Conservation (phyloP, 2,113 vertebrate genomes). For the Hemiprocne comata region DNA sequence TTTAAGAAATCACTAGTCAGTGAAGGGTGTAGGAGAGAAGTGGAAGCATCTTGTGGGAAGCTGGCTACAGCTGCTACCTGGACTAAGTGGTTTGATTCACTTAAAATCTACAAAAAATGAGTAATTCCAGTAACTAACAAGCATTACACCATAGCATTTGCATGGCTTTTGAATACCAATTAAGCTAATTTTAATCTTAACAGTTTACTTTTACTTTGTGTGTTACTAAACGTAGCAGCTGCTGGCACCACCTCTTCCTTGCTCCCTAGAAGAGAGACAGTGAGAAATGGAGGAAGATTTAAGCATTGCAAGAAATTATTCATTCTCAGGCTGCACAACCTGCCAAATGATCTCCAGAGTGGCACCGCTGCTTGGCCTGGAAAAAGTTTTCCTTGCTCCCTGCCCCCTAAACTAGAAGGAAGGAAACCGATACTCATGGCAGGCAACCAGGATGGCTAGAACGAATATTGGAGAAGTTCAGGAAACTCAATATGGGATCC, state of each 20-base stretch:
- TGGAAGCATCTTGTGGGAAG: slow-evolving; percentile 20
- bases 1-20: neutral
- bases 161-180: neutral
- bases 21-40: neutral
- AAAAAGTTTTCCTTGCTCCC: neutral
- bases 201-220: neutral
- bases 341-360: neutral
- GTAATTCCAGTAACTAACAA: neutral
- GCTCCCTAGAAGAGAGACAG: neutral
- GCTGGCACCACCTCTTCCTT: neutral
- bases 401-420: slow-evolving; percentile 6
- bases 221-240: neutral
- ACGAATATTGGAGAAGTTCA: slow-evolving; percentile 28
- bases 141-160: neutral
- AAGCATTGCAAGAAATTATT: neutral
- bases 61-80: neutral
- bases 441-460: slow-evolving; percentile 45
- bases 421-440: slow-evolving; percentile 16
- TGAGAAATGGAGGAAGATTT: slow-evolving; percentile 7
- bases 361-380: slow-evolving; percentile 3
- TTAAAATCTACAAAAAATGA: neutral
- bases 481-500: slow-evolving; percentile 28
- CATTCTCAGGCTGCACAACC: neutral
- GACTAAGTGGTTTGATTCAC: neutral
- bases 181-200: slow-evolving; percentile 2